Evolutionary conservation across 2,113 vertebrate genomes (phyloP).

Genomic region (Aleadryas rufinucha): DNA sequence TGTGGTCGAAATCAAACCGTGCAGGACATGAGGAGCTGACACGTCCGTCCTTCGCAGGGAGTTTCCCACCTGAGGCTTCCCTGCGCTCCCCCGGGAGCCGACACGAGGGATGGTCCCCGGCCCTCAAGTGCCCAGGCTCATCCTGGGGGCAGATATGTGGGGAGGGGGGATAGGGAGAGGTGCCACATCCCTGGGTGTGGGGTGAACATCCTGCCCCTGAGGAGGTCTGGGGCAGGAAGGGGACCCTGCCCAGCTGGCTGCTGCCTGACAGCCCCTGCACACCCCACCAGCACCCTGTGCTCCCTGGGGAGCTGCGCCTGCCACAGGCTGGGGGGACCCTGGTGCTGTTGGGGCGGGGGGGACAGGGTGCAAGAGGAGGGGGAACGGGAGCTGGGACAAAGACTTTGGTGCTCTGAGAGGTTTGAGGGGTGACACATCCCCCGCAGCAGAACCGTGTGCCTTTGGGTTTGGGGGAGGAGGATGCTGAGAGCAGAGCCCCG

Average conservation of each 20-base stretch:
- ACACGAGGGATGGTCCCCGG: rapidly evolving
- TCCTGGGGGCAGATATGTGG: neutral
- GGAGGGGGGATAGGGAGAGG: neutral
- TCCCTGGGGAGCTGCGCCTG: neutral
- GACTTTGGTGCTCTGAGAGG: neutral
- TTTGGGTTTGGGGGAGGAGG: neutral
- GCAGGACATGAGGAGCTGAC: neutral
- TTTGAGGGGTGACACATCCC: neutral
- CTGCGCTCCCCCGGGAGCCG: neutral
- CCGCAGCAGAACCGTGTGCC: rapidly evolving
- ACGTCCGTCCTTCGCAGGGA: neutral
- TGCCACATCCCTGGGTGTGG: neutral
- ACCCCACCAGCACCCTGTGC: neutral
- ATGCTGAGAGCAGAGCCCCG: neutral
- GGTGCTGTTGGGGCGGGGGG: rapidly evolving
- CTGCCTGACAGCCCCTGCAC: neutral
- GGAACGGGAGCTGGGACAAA: neutral
- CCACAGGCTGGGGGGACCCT: rapidly evolving
- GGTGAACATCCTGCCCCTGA: neutral
- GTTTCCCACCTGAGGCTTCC: neutral
- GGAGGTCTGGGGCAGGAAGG: neutral
- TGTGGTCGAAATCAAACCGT: neutral
- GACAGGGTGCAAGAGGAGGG: neutral
- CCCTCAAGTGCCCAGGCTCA: neutral
- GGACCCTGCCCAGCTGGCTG: neutral